Conservation (phyloP, 2,797 vertebrate genomes). For the Bradypus variegatus region DNA sequence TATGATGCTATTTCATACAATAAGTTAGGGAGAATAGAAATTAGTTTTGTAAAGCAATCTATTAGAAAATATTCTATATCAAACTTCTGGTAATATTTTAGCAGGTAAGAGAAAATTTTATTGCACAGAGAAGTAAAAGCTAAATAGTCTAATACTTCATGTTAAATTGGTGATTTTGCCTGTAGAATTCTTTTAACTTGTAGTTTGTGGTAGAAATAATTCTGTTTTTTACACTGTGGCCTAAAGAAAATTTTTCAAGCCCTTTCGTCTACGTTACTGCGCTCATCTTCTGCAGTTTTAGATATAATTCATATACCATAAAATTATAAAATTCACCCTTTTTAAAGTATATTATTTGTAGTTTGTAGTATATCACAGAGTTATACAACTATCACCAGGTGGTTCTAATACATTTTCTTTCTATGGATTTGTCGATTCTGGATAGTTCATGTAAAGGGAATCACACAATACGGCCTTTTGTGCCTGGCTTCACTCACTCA, state of each 20-base stretch:
- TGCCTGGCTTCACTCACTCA: not conserved
- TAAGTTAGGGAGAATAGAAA: not conserved
- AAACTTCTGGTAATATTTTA: not conserved
- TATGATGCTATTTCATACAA: not conserved
- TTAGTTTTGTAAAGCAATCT: not conserved
- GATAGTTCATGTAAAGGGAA: not conserved
- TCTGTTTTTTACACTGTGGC: not conserved
- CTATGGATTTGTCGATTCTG: not conserved
- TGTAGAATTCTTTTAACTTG: not conserved
- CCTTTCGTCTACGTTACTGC: not conserved
- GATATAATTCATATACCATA: not conserved
- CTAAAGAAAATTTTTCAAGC: not conserved
- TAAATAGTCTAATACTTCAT: not conserved
- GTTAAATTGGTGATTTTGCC: not conserved
- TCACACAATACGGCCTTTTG: not conserved
- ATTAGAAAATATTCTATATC: not conserved
- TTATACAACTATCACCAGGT: too few relatives aligned
- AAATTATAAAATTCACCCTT: not conserved
- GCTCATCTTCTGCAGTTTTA: not conserved
- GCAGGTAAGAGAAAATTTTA: not conserved
- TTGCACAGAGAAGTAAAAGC: not conserved
- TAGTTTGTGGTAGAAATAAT: not conserved
- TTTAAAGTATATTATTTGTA: not conserved
- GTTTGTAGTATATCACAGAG: not conserved
- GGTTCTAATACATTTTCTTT: not conserved